These are phyloP conservation scores for Rattus rattus DNA, from an alignment of 2,113 vertebrate genomes.

Conservation along the genomic window DNA sequence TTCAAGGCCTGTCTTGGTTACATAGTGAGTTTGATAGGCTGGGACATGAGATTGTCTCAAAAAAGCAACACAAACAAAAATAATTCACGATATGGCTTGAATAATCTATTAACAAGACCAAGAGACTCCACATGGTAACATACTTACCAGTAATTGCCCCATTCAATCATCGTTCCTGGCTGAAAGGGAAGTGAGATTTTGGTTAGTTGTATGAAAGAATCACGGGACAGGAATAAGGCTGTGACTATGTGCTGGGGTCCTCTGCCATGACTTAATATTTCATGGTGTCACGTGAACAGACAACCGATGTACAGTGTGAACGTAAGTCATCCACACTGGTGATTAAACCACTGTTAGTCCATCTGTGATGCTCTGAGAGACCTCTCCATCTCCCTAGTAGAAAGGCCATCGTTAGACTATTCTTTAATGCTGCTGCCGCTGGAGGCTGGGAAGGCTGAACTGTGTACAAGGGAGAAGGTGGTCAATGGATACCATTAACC, in stretches of 20 bases:
- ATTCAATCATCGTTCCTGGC: conserved; percentile 99
- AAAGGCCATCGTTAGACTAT: not conserved
- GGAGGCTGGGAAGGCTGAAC: not conserved
- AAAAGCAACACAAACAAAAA: not conserved
- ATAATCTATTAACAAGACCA: not conserved
- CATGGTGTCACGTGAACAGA: not conserved
- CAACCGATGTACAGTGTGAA: not conserved
- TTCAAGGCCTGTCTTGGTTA: not conserved
- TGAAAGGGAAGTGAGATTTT: conserved; percentile 83
- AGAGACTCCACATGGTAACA: conserved; percentile 16
- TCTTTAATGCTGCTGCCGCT: not conserved
- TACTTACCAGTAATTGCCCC: conserved; percentile 99
- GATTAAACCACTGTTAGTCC: not conserved
- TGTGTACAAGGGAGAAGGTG: not conserved
- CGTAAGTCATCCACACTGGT: not conserved
- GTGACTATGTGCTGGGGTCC: not conserved
- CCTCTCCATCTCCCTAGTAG: not conserved
- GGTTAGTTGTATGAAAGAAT: conserved; percentile 53
- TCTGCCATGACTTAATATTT: too few relatives aligned
- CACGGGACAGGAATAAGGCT: not conserved
- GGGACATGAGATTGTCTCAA: not conserved
- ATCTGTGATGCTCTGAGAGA: not conserved
- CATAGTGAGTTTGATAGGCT: not conserved
- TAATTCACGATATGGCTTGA: not conserved
- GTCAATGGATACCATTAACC: too few relatives aligned